Evolutionary conservation across 1,140 invertebrate genomes (phyloP), one percentile per base, ranked within the genome.

Genomic region (Camponotus vicinus): DNA sequence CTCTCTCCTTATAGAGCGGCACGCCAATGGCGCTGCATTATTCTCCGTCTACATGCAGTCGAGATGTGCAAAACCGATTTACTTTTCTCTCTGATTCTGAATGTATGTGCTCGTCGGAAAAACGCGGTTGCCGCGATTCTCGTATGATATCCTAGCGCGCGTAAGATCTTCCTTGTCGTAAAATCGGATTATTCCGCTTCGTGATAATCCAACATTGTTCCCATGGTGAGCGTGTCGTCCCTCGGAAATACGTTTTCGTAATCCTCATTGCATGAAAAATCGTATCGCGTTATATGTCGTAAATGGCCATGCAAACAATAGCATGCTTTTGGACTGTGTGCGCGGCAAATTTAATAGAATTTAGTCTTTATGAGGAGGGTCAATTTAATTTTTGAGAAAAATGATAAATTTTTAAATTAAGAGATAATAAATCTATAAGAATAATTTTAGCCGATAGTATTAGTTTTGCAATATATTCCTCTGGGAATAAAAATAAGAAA

Each of bases 51-150:
- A 89, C 77, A 87, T 64, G 61, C 79, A 59, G 76, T 64, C 70
- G 64, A 64, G 80, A 88, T 85, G 66, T 86, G 49, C 49, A 82
- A 85, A 90, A 89, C 88, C 80, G 85, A 90, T 90, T 89, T 87
- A 75, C 75, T 64, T 80, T 66, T 82, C 70, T 63, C 49, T 75
- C 63, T 40, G 59, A 78, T 76, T 78, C 73, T 57, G 59, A 27
- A 42, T 40, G 63, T 71, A 32, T 63, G 45, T 82, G 52, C 40
- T 55, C 64, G 42, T 59, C 55, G 64, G 78, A 52, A 59, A 63
- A 45, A 66, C 55, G 45, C 34, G 52, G 73, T 75, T 83, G 57
- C 32, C 55, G 13, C 66, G 42, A 64, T 42, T 45, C 21, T 32
- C 18, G 21, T 42, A 55, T n/a, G 78, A 67, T 73, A 45, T 73